Evolutionary conservation across 2,888 invertebrate species (phyloP), one percentile per base, ranked within the genome.

Genomic region (Metellina segmentata): DNA sequence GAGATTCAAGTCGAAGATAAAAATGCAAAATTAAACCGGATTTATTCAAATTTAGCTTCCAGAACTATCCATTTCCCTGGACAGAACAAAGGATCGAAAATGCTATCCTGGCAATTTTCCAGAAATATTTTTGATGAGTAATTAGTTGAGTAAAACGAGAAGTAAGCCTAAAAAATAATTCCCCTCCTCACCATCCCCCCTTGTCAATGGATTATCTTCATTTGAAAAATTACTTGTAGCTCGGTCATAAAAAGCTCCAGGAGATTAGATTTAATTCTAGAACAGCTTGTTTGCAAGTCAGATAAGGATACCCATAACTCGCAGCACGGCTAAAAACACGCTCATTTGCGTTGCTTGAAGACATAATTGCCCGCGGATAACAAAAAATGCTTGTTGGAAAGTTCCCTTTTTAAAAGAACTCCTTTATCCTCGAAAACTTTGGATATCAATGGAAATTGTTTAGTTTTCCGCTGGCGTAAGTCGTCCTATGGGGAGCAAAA

Each of bases 261-360:
- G 49, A 87, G 91, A 91, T 91, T 91, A 91, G 61, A 83, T 87
- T 87, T 91, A 91, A 91, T 81, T 83, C 91, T 83, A n/a, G 61
- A 79, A 91, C 91, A 91, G 82, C 87, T 87, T 91, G 91, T 91
- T 91, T 83, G 78, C 72, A 78, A 83, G 83, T 83, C 78, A 71
- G 71, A 91, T 91, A 78, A 83, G 74, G 69, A n/a, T 53, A 51
- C n/a, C 53, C 74, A 19, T 53, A 72, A 72, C 19, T 78, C 49
- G 51, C n/a, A 74, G 53, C 52, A 85, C 9, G 61, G 48, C 34
- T 52, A 78, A 86, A 86, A 86, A 86, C 77, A 77, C 48, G 52
- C 85, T 78, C 78, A 78, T 86, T 86, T 86, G 51, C 61, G 85
- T 70, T 52, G 61, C 52, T 85, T 20, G 75, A 85, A 85, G 85